Evolutionary conservation across 2,888 invertebrate species (phyloP).

Genomic region (Acronicta alni): DNA sequence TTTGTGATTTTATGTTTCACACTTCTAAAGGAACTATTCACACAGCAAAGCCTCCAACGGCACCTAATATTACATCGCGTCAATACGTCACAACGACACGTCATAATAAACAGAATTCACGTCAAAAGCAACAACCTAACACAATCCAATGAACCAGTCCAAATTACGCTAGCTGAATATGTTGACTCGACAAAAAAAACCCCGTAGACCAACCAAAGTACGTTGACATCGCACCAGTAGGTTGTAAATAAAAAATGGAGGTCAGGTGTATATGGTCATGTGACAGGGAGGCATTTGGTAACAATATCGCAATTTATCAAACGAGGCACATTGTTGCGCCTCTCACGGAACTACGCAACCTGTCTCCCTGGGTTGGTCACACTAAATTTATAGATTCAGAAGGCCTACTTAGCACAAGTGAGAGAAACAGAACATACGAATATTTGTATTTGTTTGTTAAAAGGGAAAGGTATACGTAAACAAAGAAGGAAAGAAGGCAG

Average conservation of each 20-base stretch:
- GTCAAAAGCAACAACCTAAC: slow-evolving; percentile 59
- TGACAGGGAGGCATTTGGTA: slow-evolving; percentile 72
- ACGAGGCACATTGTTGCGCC: slow-evolving; percentile 85
- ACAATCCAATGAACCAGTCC: slow-evolving; percentile 68
- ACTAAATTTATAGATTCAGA: slow-evolving; percentile 11
- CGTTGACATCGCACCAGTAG: slow-evolving; percentile 36
- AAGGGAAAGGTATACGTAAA: too few relatives aligned
- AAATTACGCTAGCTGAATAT: slow-evolving; percentile 65
- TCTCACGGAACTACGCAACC: slow-evolving; percentile 63
- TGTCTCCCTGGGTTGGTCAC: slow-evolving; percentile 45
- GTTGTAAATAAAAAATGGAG: slow-evolving; percentile 23
- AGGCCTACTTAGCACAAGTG: not conserved
- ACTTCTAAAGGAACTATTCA: not conserved
- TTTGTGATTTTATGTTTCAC: too few relatives aligned
- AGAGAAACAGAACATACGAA: too few relatives aligned
- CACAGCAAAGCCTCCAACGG: not conserved
- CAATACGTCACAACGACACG: not conserved
- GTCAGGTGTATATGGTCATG: slow-evolving; percentile 57
- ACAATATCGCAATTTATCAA: slow-evolving; percentile 88
- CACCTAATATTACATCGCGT: not conserved
- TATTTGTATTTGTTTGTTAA: too few relatives aligned
- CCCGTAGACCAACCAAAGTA: slow-evolving; percentile 52
- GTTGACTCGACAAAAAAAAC: slow-evolving; percentile 64
- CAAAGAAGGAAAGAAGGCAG: too few relatives aligned
- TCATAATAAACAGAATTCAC: slow-evolving; percentile 31